Evolutionary conservation across 2,113 vertebrate genomes (phyloP).

Genomic region (Planiliza haematocheilus): DNA sequence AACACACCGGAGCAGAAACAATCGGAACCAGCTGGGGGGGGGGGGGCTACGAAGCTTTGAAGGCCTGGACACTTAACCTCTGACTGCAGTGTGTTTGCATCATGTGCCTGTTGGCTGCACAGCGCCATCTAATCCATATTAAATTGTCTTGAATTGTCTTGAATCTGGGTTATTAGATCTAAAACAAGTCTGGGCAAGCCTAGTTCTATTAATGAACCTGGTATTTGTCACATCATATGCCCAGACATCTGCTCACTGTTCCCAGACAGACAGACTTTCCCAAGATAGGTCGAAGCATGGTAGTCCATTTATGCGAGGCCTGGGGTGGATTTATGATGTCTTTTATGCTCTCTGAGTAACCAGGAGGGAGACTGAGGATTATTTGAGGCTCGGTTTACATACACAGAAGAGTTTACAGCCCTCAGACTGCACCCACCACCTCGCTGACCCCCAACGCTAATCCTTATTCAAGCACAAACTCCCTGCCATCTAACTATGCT

Average conservation of each 20-base stretch:
- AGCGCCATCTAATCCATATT: neutral
- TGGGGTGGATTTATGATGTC: conserved; percentile 65
- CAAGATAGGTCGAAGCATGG: conserved; percentile 50
- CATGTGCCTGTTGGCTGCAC: conserved; percentile 29
- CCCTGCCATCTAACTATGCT: conserved; percentile 34
- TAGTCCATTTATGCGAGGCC: conserved; percentile 24
- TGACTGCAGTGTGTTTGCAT: conserved; percentile 51
- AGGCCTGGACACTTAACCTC: conserved; percentile 60
- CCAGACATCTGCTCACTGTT: conserved; percentile 50
- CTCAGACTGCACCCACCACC: conserved; percentile 39
- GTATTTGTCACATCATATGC: conserved; percentile 38
- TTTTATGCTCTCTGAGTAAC: conserved; percentile 55
- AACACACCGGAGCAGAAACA: conserved; percentile 58
- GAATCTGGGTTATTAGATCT: conserved; percentile 30
- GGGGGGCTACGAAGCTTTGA: conserved; percentile 35
- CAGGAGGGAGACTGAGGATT: conserved; percentile 55
- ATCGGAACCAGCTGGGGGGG: conserved; percentile 61
- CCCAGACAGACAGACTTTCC: conserved; percentile 56
- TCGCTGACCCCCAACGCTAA: conserved; percentile 51
- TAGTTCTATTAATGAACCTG: conserved; percentile 55
- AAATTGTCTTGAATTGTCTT: conserved; percentile 7
- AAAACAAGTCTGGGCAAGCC: conserved; percentile 35
- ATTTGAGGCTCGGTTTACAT: conserved; percentile 72
- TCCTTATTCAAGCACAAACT: conserved; percentile 39
- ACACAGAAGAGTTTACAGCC: conserved; percentile 59